Conservation (phyloP, 64 coral and sea anemone genomes). For the Acropora tenuis region DNA sequence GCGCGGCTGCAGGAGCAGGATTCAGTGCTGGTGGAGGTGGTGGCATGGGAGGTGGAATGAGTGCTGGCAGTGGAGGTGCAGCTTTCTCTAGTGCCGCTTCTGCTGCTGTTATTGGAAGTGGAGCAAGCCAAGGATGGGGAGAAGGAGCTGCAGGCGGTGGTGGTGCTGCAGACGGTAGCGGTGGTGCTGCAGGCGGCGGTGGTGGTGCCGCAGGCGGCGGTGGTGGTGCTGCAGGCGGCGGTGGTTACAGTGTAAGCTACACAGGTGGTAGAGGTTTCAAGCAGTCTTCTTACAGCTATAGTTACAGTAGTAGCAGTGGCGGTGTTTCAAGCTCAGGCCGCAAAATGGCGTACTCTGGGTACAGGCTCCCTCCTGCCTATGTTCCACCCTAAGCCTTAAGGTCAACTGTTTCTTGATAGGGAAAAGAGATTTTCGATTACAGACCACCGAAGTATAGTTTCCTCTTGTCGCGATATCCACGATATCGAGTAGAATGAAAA, state of each 20-base stretch:
- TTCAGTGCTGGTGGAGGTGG: not conserved
- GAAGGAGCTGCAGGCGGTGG: not conserved
- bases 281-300: conserved; percentile 81
- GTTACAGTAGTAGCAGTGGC: conserved; percentile 63
- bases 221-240: conserved; percentile 11
- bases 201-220: conserved; percentile 3
- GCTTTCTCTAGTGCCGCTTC: not conserved
- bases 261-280: conserved; percentile 34
- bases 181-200: not conserved
- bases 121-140: not conserved
- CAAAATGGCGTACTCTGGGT: conserved; percentile 79
- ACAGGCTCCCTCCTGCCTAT: conserved; percentile 89
- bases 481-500: not conserved
- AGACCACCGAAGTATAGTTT: too few relatives aligned
- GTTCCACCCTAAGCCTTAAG: conserved; percentile 71
- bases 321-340: conserved; percentile 52
- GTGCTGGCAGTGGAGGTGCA: not conserved
- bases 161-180: too few relatives aligned
- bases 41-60: not conserved
- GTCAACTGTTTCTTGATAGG: too few relatives aligned
- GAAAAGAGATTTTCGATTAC: too few relatives aligned
- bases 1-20: not conserved
- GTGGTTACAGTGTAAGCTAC: conserved; percentile 9
- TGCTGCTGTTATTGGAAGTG: conserved; percentile 9
- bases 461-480: not conserved